A percentile compares a stretch with the other conserved stretches of the same genome.
Conservation (phyloP, 2,797 vertebrate species). For the Esox lucius region DNA sequence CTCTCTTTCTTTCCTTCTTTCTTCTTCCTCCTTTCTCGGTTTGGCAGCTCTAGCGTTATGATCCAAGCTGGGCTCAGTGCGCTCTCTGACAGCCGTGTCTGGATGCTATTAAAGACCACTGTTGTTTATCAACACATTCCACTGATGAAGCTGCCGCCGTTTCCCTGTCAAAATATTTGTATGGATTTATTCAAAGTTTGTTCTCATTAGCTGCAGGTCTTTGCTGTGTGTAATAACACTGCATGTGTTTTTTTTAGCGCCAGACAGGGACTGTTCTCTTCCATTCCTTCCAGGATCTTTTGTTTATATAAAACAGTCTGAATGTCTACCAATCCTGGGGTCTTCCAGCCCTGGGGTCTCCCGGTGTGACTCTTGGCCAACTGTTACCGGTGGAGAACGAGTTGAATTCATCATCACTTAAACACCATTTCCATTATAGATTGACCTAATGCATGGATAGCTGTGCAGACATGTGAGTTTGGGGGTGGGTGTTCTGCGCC, state of each 20-base stretch:
- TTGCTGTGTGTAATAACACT: not conserved
- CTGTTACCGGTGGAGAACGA: not conserved
- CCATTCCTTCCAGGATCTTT: not conserved
- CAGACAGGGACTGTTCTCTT: not conserved
- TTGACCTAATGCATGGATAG: not conserved
- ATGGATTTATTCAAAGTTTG: conserved; percentile 53
- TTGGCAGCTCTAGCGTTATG: not conserved
- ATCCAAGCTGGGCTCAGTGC: not conserved
- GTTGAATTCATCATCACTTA: not conserved
- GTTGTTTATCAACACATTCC: conserved; percentile 3
- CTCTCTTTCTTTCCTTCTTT: conserved; percentile 41
- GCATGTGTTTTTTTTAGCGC: not conserved
- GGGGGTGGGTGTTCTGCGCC: not conserved
- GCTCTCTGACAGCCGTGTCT: not conserved
- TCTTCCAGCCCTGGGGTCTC: not conserved
- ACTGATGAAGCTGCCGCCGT: not conserved
- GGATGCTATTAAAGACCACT: not conserved
- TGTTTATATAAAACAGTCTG: not conserved
- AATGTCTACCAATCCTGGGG: not conserved
- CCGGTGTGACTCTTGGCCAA: not conserved
- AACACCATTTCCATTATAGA: not conserved
- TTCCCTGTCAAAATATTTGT: not conserved
- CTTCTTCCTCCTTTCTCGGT: not conserved
- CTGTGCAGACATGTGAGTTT: not conserved
- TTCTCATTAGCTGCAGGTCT: conserved; percentile 52